These are phyloP conservation scores for Columba livia DNA, from an alignment of 2,113 vertebrate species.

Conservation along the genomic window DNA sequence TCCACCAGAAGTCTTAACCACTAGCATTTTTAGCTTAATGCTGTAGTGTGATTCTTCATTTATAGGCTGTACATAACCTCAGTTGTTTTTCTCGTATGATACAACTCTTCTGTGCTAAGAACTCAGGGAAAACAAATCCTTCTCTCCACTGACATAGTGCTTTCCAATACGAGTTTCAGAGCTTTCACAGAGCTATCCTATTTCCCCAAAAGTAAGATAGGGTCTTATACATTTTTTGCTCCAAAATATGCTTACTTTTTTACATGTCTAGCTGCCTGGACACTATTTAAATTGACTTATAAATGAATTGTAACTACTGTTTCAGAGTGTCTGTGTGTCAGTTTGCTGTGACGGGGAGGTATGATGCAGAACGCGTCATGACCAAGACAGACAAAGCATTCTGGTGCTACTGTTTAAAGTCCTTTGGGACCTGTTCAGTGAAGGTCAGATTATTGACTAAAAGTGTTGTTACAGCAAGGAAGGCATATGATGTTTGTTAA, in stretches of 20 bases:
- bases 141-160: neutral
- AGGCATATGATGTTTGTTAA: neutral
- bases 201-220: too few species aligned
- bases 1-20: neutral
- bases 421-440: neutral
- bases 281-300: too few species aligned
- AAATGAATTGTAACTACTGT: neutral
- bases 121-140: neutral
- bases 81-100: neutral
- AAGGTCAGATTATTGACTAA: neutral
- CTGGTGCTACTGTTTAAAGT: neutral
- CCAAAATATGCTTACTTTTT: too few species aligned
- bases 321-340: neutral
- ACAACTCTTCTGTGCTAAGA: neutral
- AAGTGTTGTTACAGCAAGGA: neutral
- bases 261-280: too few species aligned
- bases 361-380: accelerated
- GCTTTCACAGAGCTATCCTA: neutral
- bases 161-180: neutral
- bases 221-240: too few species aligned
- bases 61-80: neutral
- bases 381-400: neutral
- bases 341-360: neutral
- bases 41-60: neutral
- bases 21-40: neutral